Evolutionary conservation across 1,140 invertebrate species (phyloP).

Genomic region (Chironomus tepperi): DNA sequence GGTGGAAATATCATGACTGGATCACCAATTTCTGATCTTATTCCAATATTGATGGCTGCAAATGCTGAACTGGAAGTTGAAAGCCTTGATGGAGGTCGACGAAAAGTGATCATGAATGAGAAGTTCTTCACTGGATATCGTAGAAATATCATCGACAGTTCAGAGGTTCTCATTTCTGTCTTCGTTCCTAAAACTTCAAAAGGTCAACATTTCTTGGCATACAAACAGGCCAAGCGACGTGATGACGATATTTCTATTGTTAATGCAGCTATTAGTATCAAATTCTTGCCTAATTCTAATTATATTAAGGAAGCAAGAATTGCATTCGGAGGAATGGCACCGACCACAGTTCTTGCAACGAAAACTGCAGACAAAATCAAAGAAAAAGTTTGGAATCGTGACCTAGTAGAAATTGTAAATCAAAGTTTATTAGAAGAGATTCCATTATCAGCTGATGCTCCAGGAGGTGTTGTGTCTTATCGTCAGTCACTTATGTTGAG

Average conservation of each 20-base stretch:
- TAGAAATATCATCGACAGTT: conserved; percentile 59
- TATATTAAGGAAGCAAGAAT: conserved; percentile 54
- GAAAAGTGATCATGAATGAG: conserved; percentile 65
- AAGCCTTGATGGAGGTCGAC: conserved; percentile 46
- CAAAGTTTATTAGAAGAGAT: conserved; percentile 64
- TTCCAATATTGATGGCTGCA: conserved; percentile 82
- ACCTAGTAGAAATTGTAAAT: conserved; percentile 55
- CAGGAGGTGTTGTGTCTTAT: conserved; percentile 86
- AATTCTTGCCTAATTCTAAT: conserved; percentile 44
- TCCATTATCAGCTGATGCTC: conserved; percentile 63
- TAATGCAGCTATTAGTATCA: conserved; percentile 70
- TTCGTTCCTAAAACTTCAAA: conserved; percentile 49
- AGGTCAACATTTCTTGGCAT: conserved; percentile 75
- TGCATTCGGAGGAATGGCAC: conserved; percentile 85
- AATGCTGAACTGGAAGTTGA: conserved; percentile 44
- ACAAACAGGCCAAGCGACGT: conserved; percentile 82
- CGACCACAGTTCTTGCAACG: conserved; percentile 68
- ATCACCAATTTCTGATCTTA: conserved; percentile 92
- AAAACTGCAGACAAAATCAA: conserved; percentile 55
- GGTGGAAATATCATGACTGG: conserved; percentile 92
- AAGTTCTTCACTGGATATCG: conserved; percentile 84
- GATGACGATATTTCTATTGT: conserved; percentile 96
- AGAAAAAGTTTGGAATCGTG: conserved; percentile 62
- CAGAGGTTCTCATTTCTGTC: conserved; percentile 74
- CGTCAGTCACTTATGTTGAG: conserved; percentile 69